Base-by-base conservation (phyloP, 2,888 invertebrate genomes). In the Chrysolina americana region DNA sequence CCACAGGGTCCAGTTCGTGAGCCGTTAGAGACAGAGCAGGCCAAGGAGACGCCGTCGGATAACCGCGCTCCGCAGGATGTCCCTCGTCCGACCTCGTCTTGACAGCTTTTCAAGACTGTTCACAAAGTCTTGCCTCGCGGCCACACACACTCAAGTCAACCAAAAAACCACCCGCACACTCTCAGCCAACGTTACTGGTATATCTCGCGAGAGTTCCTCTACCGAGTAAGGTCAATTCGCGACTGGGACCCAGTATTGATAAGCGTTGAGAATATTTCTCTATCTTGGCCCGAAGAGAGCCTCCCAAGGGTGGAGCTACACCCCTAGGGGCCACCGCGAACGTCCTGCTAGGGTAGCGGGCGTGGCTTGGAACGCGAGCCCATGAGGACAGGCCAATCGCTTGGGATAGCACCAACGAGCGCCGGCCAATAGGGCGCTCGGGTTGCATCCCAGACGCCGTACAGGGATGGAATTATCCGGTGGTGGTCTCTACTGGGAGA, bases 11-110 rank as follows among this genome's bases (percentile, higher is more conserved):
- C 89, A 94, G 90, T 87, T 92, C 89, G 91, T 92, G 89, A 73
- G 85, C 86, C 83, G 86, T 85, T 78, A 87, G 84, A 75, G 87
- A 87, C 76, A 89, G 86, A 79, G 93, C 93, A 87, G 94, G 94
- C 94, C 94, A 94, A 89, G 94, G 94, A 89, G 94, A 93, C 89
- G 94, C 93, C 91, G 93, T 92, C 90, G 93, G 93, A 87, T 93
- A 92, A 90, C 93, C 92, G 86, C 87, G 87, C 85, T 87, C 87
- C 85, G 85, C 84, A 80, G 87, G 90, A 89, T 90, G 91, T 85
- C 90, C 90, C 91, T 94, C 94, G 93, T 94, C 94, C 89, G 94
- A 94, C 91, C 94, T 93, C 92, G 92, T 92, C 90, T 90, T 92
- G 91, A 81, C 84, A 80, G 83, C 76, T 85, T 80, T 80, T 70